These are phyloP conservation scores for Drosophila pseudotalamancana DNA, from an alignment of 2,888 invertebrate genomes.

Conservation along the genomic window DNA sequence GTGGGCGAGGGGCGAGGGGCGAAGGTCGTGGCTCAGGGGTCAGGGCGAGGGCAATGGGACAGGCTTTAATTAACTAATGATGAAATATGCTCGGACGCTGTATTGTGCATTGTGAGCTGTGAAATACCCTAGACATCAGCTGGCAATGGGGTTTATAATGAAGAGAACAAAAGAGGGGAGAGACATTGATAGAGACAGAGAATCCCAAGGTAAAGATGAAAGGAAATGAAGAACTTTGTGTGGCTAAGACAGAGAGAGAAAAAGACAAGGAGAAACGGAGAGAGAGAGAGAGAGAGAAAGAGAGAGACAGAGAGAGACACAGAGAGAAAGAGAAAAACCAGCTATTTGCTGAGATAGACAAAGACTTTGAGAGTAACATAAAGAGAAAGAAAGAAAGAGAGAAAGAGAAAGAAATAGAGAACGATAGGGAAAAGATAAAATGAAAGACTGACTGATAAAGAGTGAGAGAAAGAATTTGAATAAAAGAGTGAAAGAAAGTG, in stretches of 20 bases:
- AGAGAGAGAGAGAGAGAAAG: too few relatives aligned
- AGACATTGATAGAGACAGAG: too few relatives aligned
- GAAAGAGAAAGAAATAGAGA: background rate
- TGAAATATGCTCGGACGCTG: slow-evolving; percentile 46
- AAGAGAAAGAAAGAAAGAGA: background rate
- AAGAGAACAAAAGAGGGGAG: background rate
- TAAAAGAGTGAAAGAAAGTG: too few relatives aligned
- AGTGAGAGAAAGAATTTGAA: background rate
- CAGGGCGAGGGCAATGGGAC: background rate
- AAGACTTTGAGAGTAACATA: background rate
- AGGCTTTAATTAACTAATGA: slow-evolving; percentile 72
- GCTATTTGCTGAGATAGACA: background rate
- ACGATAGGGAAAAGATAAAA: background rate
- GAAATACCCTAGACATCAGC: background rate
- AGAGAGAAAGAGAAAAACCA: background rate
- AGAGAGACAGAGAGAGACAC: background rate
- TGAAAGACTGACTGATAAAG: background rate
- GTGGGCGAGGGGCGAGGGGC: too few relatives aligned
- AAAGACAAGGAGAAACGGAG: background rate
- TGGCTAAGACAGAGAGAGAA: background rate
- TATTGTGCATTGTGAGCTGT: slow-evolving; percentile 13
- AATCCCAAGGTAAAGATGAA: too few relatives aligned
- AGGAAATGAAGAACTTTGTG: background rate
- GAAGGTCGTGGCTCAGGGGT: too few relatives aligned
- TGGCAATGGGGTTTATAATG: background rate